Percentiles rank a stretch among this genome's conserved stretches.
phyloP scores from a whole-genome alignment of 2,113 vertebrate genomes.

The Trematocara stigmaticum region DNA sequence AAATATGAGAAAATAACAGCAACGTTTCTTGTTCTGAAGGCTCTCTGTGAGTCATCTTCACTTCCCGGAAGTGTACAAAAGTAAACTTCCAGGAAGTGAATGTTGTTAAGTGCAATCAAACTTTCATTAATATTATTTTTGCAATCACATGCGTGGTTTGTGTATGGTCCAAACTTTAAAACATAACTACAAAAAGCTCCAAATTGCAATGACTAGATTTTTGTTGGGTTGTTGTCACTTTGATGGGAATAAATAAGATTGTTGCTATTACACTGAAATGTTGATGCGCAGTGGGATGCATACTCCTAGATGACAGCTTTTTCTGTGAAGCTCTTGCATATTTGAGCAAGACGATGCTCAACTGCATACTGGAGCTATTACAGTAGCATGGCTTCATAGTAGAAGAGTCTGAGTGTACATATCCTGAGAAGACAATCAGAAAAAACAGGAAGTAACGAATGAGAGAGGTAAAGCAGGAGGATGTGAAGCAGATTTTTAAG shows the following conservation, averaged over 20 bases:
- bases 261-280: background rate
- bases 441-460: background rate
- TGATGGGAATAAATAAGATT: background rate
- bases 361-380: background rate
- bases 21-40: background rate
- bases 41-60: background rate
- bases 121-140: background rate
- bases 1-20: background rate
- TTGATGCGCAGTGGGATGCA: background rate
- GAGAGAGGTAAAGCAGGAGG: accelerated
- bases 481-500: background rate
- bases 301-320: background rate
- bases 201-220: background rate
- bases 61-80: background rate
- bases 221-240: background rate
- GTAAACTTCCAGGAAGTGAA: background rate
- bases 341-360: background rate
- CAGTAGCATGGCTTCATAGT: background rate
- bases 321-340: background rate
- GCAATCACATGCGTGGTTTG: background rate
- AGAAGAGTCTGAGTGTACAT: background rate
- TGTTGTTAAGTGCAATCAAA: background rate
- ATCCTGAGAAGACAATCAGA: background rate
- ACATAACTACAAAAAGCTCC: background rate
- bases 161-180: background rate